These are phyloP conservation scores for Pocillopora grandis DNA, from an alignment of 92 coral and sea anemone genomes.

Conservation along the genomic window DNA sequence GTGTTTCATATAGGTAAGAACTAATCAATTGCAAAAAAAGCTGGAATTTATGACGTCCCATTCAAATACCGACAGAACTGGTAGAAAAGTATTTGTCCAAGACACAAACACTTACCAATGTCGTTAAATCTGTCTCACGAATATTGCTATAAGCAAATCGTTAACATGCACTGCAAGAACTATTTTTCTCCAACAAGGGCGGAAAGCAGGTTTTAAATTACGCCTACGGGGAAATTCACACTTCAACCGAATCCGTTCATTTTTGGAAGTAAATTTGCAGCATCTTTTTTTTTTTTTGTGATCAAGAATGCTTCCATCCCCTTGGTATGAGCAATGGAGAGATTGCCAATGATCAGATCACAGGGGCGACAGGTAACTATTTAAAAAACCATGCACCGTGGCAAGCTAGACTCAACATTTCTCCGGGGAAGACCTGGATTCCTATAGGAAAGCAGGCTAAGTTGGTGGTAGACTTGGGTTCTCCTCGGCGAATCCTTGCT, in stretches of 20 bases:
- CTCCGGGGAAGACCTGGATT: not conserved
- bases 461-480: not conserved
- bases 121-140: too few species aligned
- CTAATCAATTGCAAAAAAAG: not conserved
- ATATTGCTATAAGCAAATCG: too few species aligned
- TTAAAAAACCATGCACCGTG: not conserved
- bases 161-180: too few species aligned
- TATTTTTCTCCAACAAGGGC: too few species aligned
- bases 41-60: not conserved
- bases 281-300: not conserved
- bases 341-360: not conserved
- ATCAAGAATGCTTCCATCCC: conserved; percentile 15
- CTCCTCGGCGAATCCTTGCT: not conserved
- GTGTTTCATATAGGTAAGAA: conserved; percentile 20
- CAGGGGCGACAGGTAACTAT: not conserved
- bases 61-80: too few species aligned
- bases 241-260: too few species aligned
- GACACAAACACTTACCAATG: too few species aligned
- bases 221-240: too few species aligned
- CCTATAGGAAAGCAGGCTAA: not conserved
- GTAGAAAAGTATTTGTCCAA: too few species aligned
- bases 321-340: conserved; percentile 21
- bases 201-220: too few species aligned
- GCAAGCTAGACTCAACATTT: conserved; percentile 25
- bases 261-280: too few species aligned